A percentile compares a stretch with the other conserved stretches of the same genome.
Evolutionary conservation across 2,797 vertebrate genomes (phyloP).

Genomic region (Alexandromys oeconomus): DNA sequence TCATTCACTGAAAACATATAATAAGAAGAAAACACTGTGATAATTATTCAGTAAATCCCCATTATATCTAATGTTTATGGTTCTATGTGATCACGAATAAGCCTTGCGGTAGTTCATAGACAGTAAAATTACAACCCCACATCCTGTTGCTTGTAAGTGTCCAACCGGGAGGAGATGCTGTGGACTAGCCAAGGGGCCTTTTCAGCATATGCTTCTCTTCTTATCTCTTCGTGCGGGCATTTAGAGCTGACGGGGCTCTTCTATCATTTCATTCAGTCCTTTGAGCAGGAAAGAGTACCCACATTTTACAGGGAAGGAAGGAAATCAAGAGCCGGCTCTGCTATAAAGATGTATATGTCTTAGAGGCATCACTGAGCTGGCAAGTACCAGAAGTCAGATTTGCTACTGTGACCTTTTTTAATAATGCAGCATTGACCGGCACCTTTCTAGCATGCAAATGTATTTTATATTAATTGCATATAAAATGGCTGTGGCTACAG

Average conservation of each 20-base stretch:
- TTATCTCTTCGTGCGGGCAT: neutral
- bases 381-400: slow-evolving; percentile 56
- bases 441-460: slow-evolving; percentile 45
- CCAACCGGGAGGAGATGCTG: neutral
- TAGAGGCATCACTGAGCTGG: neutral
- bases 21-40: neutral
- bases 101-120: neutral
- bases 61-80: neutral
- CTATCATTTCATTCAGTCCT: neutral
- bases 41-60: neutral
- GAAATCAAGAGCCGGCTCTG: neutral
- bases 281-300: neutral
- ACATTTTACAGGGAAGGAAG: neutral
- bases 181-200: neutral
- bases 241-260: neutral
- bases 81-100: neutral
- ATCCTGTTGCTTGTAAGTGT: neutral
- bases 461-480: slow-evolving; percentile 48
- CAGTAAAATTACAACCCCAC: neutral
- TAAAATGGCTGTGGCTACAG: neutral
- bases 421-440: neutral
- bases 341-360: neutral
- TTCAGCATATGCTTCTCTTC: no score
- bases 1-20: slow-evolving; percentile 69
- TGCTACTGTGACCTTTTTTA: slow-evolving; percentile 55